phyloP scores from a whole-genome alignment of 2,113 vertebrate species.

The Aplodontia rufa region DNA sequence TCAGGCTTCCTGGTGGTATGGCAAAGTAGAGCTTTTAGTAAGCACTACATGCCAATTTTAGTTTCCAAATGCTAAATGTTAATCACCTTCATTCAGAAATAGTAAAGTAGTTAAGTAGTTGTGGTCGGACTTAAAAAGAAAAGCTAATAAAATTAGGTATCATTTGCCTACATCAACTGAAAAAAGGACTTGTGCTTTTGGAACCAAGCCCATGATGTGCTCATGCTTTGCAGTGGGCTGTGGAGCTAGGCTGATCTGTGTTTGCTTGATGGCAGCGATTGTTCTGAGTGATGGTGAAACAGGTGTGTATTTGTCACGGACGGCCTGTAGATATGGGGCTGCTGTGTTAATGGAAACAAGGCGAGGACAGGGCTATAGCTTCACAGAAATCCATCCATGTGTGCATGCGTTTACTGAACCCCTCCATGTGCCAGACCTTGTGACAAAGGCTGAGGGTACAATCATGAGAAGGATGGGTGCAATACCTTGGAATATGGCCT shows the following conservation, averaged over 20 bases:
- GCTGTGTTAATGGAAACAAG: not conserved
- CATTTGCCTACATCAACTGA: not conserved
- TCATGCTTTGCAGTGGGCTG: not conserved
- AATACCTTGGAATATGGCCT: not conserved
- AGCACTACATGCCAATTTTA: not conserved
- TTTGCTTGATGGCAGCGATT: not conserved
- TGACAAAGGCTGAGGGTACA: not conserved
- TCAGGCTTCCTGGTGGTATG: not conserved
- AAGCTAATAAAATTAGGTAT: not conserved
- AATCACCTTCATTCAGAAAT: not conserved
- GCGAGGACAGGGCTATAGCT: not conserved
- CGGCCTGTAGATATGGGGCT: not conserved
- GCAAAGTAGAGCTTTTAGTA: not conserved
- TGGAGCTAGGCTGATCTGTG: not conserved
- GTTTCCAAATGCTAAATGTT: slow-evolving; percentile 25
- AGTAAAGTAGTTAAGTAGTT: not conserved
- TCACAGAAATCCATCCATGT: not conserved
- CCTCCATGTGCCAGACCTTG: not conserved
- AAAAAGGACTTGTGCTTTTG: not conserved
- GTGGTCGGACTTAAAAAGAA: not conserved
- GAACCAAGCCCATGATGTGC: not conserved
- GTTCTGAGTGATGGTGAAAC: not conserved
- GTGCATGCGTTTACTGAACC: not conserved
- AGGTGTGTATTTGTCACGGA: not conserved
- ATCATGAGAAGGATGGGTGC: not conserved